Conservation (phyloP, 2,113 vertebrate species). For the Aleadryas rufinucha region DNA sequence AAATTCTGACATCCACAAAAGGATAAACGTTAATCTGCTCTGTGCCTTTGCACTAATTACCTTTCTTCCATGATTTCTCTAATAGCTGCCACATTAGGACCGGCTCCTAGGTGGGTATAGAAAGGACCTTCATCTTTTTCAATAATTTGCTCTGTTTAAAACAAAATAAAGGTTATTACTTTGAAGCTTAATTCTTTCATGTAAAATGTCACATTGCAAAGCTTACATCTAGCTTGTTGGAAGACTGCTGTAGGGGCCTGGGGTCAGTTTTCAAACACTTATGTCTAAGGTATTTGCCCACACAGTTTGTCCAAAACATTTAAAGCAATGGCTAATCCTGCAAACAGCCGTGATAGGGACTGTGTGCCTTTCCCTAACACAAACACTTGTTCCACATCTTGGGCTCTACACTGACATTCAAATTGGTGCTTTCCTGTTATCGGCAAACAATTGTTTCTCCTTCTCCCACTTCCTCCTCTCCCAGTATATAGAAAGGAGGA, state of each 20-base stretch:
- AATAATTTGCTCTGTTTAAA: slow-evolving; percentile 93
- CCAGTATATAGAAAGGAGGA: not conserved
- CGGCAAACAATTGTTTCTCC: not conserved
- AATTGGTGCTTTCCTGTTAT: slow-evolving; percentile 17
- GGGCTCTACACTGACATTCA: not conserved
- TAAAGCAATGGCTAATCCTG: slow-evolving; percentile 2
- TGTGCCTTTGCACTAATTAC: slow-evolving; percentile 80
- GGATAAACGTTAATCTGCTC: slow-evolving; percentile 71
- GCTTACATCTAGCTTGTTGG: slow-evolving; percentile 3
- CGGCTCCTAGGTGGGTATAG: slow-evolving; percentile 97
- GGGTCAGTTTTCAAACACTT: not conserved
- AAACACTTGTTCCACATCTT: not conserved
- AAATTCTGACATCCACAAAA: slow-evolving; percentile 72
- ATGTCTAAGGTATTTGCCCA: not conserved
- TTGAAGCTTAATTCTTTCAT: slow-evolving; percentile 62
- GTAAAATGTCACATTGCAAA: slow-evolving; percentile 67
- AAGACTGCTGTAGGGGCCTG: not conserved
- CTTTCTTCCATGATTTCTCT: slow-evolving; percentile 94
- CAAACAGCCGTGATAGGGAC: not conserved
- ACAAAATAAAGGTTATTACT: slow-evolving; percentile 77
- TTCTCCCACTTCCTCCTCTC: slow-evolving; percentile 35
- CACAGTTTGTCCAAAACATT: not conserved
- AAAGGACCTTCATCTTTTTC: slow-evolving; percentile 99
- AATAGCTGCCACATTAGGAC: slow-evolving; percentile 89
- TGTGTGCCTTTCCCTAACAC: not conserved